A percentile compares a stretch with the other conserved stretches of the same genome.
Evolutionary conservation across 2,113 vertebrate genomes (phyloP).

Genomic region (Asarcornis scutulata): DNA sequence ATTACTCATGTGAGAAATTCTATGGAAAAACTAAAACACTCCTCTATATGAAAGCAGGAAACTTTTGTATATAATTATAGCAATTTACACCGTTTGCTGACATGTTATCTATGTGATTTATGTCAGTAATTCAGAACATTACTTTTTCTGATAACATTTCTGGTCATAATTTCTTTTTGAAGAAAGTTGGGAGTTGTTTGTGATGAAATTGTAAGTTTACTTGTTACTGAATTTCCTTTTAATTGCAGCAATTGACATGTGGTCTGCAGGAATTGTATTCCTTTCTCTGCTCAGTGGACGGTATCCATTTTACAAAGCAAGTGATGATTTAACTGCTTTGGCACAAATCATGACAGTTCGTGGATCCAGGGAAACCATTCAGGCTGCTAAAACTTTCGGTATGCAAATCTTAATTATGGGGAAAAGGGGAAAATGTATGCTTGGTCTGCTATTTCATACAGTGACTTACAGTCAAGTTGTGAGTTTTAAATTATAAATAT

Average conservation of each 20-base stretch:
- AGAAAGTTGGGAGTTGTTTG: not conserved
- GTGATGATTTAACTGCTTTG: constrained; percentile 94
- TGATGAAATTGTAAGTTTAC: not conserved
- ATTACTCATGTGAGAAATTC: not conserved
- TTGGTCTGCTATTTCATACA: not conserved
- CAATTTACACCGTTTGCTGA: not conserved
- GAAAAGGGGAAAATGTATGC: constrained; percentile 5
- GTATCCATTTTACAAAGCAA: constrained; percentile 98
- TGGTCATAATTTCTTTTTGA: not conserved
- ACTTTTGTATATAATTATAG: not conserved
- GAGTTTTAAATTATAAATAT: not conserved
- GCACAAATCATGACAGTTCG: constrained; percentile 96
- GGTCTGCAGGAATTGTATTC: constrained; percentile 95
- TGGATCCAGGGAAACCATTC: constrained; percentile 91
- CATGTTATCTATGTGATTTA: not conserved
- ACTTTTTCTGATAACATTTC: not conserved
- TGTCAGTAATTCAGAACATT: not conserved
- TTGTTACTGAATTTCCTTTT: constrained; percentile 56
- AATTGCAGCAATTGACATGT: constrained; percentile 93
- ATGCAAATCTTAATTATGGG: constrained; percentile 62
- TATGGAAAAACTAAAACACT: not conserved
- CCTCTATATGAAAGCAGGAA: not conserved
- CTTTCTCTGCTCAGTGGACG: constrained; percentile 94
- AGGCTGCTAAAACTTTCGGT: constrained; percentile 93
- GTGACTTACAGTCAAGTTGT: not conserved